A percentile compares a stretch with the other conserved stretches of the same genome.
phyloP scores from a whole-genome alignment of 2,113 vertebrate species.

The Microtus montanus region DNA sequence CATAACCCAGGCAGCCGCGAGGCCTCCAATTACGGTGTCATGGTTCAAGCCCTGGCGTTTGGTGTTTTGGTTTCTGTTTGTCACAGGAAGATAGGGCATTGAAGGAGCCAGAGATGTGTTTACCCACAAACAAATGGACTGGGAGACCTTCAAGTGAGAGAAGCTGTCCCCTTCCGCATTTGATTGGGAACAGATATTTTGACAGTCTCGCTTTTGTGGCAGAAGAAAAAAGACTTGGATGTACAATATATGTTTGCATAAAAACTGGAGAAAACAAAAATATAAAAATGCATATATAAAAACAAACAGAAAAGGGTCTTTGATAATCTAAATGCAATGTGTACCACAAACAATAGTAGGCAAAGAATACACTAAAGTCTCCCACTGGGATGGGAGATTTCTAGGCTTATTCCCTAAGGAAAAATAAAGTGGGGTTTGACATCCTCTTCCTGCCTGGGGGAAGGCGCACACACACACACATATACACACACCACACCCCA shows the following conservation, averaged over 20 bases:
- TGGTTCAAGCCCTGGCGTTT: background rate
- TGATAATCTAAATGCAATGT: background rate
- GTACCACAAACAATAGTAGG: background rate
- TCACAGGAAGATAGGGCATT: background rate
- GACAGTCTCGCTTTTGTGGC: background rate
- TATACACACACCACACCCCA: too few species aligned
- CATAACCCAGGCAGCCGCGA: background rate
- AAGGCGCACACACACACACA: too few species aligned
- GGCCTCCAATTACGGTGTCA: background rate
- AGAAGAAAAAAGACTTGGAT: background rate
- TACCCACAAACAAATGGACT: background rate
- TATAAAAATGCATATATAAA: background rate
- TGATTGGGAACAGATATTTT: background rate
- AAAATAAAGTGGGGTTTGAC: background rate
- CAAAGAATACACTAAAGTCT: background rate
- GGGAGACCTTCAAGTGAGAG: background rate
- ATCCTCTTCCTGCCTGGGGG: background rate
- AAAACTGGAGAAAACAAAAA: background rate
- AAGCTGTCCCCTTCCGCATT: background rate
- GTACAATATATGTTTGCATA: background rate
- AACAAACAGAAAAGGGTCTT: background rate
- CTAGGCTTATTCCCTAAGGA: background rate
- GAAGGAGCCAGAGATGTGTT: background rate
- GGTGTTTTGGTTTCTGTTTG: background rate
- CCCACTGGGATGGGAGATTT: background rate